Percentiles rank a stretch among this genome's conserved stretches.
Conservation (phyloP, 2,797 vertebrate species). For the Molothrus aeneus region DNA sequence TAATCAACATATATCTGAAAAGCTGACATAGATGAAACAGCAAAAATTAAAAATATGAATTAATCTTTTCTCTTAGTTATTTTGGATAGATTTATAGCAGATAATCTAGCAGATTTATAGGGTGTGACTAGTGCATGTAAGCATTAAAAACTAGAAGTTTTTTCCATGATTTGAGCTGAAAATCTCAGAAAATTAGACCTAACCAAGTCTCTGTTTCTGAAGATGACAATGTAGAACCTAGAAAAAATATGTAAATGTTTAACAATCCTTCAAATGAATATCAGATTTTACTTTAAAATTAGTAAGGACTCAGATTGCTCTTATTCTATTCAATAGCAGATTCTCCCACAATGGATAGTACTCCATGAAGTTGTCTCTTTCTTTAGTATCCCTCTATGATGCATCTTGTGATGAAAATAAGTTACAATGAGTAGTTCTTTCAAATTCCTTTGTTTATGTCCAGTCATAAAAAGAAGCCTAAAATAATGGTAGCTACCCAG, state of each 20-base stretch:
- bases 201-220: not conserved
- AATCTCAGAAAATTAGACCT: not conserved
- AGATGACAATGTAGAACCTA: not conserved
- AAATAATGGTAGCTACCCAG: not conserved
- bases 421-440: not conserved
- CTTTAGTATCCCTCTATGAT: not conserved
- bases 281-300: not conserved
- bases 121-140: not conserved
- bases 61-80: not conserved
- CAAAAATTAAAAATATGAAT: not conserved
- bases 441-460: not conserved
- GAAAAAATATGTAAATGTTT: not conserved
- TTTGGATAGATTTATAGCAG: no score
- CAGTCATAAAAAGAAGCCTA: not conserved
- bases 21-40: not conserved
- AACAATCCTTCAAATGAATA: not conserved
- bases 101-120: not conserved
- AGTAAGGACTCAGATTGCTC: not conserved
- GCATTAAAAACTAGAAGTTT: not conserved
- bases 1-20: not conserved
- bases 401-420: not conserved
- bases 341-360: not conserved
- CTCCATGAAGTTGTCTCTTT: not conserved
- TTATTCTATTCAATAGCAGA: not conserved
- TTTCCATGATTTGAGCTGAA: not conserved